Evolutionary conservation across 2,797 vertebrate genomes (phyloP).

Genomic region (Ceryle rudis): DNA sequence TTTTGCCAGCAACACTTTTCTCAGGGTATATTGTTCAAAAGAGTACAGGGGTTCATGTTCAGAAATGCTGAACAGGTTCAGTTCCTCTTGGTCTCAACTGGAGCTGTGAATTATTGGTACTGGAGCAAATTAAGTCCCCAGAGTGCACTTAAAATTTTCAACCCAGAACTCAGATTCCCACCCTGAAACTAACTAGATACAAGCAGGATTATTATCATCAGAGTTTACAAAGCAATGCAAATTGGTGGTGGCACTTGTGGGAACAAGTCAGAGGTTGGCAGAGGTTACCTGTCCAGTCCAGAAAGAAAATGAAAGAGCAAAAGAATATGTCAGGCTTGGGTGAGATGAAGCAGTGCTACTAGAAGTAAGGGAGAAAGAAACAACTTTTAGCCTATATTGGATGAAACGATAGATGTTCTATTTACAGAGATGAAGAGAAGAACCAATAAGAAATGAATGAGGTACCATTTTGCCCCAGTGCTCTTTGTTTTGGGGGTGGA

Average conservation of each 20-base stretch:
- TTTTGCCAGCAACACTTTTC: slow-evolving; percentile 16
- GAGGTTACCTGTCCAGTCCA: not conserved
- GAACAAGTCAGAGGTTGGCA: not conserved
- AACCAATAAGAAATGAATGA: not conserved
- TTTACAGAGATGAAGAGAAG: not conserved
- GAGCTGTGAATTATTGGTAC: not conserved
- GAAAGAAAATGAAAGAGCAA: not conserved
- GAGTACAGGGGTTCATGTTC: not conserved
- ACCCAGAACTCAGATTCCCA: not conserved
- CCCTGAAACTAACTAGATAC: not conserved
- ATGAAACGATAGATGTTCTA: not conserved
- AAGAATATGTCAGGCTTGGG: not conserved
- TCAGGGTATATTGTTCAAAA: not conserved
- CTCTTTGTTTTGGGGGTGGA: not conserved
- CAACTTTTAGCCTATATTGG: not conserved
- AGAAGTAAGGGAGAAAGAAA: not conserved
- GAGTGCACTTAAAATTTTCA: not conserved
- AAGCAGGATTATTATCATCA: not conserved
- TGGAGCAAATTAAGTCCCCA: not conserved
- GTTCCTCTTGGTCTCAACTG: not conserved
- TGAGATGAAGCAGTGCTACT: not conserved
- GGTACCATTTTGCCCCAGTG: not conserved
- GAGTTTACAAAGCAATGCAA: not conserved
- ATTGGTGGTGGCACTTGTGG: not conserved
- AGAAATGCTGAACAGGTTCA: slow-evolving; percentile 10